Evolutionary conservation across 1,140 invertebrate species (phyloP).

Genomic region (Papilio aristodemus): DNA sequence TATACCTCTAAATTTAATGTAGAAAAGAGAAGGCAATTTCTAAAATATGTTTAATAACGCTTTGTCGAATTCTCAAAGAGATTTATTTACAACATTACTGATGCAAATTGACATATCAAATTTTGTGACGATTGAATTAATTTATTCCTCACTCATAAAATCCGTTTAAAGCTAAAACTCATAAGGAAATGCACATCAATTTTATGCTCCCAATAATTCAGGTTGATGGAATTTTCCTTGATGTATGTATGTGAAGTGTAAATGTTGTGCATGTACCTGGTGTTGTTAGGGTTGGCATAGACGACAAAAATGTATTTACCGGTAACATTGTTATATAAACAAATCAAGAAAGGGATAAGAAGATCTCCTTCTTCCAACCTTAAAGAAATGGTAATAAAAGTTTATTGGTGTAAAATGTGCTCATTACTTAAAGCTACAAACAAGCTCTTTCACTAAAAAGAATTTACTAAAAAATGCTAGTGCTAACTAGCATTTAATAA

Average conservation of each 20-base stretch:
- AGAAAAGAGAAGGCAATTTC: neutral
- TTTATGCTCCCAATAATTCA: slow-evolving; percentile 27
- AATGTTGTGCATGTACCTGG: slow-evolving; percentile 12
- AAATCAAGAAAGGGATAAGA: neutral
- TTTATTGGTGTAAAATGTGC: too few relatives aligned
- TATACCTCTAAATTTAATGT: neutral
- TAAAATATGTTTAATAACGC: neutral
- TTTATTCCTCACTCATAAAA: slow-evolving; percentile 10
- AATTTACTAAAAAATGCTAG: too few relatives aligned
- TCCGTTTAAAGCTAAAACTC: slow-evolving; percentile 19
- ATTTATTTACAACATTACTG: slow-evolving; percentile 3
- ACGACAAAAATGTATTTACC: too few relatives aligned
- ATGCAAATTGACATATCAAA: slow-evolving; percentile 28
- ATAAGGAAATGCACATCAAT: slow-evolving; percentile 30
- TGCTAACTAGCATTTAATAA: too few relatives aligned
- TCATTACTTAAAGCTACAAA: too few relatives aligned
- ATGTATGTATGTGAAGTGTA: slow-evolving; percentile 23
- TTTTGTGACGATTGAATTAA: slow-evolving; percentile 17
- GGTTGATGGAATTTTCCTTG: slow-evolving; percentile 13
- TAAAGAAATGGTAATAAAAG: too few relatives aligned
- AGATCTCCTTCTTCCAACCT: neutral
- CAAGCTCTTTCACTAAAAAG: too few relatives aligned
- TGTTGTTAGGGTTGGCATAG: slow-evolving; percentile 5
- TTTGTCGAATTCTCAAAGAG: neutral
- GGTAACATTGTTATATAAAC: neutral